Base-by-base conservation (phyloP, 1,140 invertebrate species). In the Hycleus phaleratus region DNA sequence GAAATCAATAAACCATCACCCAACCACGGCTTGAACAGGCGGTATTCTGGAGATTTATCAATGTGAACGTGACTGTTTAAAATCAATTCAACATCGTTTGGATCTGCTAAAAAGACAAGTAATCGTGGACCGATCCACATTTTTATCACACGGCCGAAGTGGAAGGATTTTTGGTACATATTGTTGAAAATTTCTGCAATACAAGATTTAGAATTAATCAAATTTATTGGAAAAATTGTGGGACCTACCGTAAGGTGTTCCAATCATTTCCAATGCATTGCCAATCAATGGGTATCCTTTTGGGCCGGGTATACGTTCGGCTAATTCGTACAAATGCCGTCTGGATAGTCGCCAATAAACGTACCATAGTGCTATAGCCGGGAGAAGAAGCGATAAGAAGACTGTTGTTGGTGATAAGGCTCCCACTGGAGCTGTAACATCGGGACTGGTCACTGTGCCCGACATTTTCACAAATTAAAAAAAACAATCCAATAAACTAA, bases 21-120 rank as follows among this genome's bases (percentile, higher is more conserved):
- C 42, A 95, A 81, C 92, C 93, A 95, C 1, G 91, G 90, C 68
- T 92, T 85, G 58, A 97, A 88, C 69, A 87, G 91, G 58, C 81
- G 81, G 68, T 92, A 93, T 75, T 90, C 85, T 1, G 78, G 57
- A 8, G 61, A 61, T 57, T 97, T 97, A 56, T 92, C 85, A 25
- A 96, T 83, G 66, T 95, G 86, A 50, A 87, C 84, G 58, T 87
- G 81, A 63, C 85, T 88, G 65, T 85, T 85, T 1, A 87, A 74
- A 51, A 88, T 82, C 7, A 88, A 73, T 68, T 90, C 87, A 10
- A 87, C 82, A 63, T 90, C 87, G 18, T 81, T 77, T 18, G 87
- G 87, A 66, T 90, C 83, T 11, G 80, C 78, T 47, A 90, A 70
- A 73, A 88, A 88, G 6, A 89, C 76, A 3, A 87, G 43, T 25